These are phyloP conservation scores for Scomber japonicus DNA, from an alignment of 2,113 vertebrate species.

Conservation along the genomic window DNA sequence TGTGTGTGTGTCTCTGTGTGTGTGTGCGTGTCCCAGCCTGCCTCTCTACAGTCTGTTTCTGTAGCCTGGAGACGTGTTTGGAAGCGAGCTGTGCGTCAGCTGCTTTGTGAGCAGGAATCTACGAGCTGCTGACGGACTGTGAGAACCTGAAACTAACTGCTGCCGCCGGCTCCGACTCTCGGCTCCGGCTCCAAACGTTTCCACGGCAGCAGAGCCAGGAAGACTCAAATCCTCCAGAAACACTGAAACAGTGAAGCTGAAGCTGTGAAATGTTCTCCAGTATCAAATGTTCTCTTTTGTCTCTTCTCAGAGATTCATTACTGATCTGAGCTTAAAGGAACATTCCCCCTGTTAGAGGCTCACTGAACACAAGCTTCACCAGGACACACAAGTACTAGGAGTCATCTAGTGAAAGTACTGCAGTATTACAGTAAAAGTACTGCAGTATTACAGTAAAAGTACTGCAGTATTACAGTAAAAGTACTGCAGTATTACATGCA, in stretches of 20 bases:
- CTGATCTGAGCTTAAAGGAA: too few relatives aligned
- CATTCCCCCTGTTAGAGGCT: too few relatives aligned
- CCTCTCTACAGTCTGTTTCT: constrained; percentile 43
- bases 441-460: too few relatives aligned
- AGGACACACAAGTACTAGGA: too few relatives aligned
- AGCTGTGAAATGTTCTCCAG: neutral
- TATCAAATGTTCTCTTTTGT: neutral
- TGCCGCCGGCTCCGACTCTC: neutral
- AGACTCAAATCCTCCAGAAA: neutral
- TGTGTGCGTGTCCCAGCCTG: constrained; percentile 52
- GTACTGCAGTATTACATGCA: too few relatives aligned
- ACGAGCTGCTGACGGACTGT: constrained; percentile 27
- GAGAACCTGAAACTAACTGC: neutral
- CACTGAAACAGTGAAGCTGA: neutral
- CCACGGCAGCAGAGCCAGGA: constrained; percentile 31
- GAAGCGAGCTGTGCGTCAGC: constrained; percentile 5
- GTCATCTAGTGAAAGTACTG: too few relatives aligned
- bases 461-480: too few relatives aligned
- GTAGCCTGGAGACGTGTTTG: constrained; percentile 64
- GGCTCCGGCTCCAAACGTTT: constrained; percentile 8
- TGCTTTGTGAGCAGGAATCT: constrained; percentile 55
- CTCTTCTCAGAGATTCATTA: neutral
- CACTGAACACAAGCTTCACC: too few relatives aligned
- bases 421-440: too few relatives aligned
- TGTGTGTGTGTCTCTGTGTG: too few relatives aligned